A percentile compares a stretch with the other conserved stretches of the same genome.
These are phyloP conservation scores for Amblyraja radiata DNA, from an alignment of 2,797 vertebrate genomes.

Conservation along the genomic window DNA sequence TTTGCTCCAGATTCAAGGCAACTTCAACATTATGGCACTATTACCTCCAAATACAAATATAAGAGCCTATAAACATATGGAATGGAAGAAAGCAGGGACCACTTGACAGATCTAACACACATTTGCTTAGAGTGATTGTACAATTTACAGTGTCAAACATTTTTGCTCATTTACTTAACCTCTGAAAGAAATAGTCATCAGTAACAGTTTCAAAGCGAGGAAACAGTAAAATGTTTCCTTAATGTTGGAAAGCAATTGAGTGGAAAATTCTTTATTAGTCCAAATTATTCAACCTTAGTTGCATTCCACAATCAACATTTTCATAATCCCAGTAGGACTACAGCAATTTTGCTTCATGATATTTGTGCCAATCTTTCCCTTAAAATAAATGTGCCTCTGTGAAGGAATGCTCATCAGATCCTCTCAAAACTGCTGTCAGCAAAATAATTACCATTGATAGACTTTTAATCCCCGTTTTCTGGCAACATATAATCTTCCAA, in stretches of 20 bases:
- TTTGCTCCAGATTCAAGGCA: background rate
- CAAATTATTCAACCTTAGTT: constrained; percentile 28
- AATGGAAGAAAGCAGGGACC: background rate
- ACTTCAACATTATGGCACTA: background rate
- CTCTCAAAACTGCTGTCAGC: background rate
- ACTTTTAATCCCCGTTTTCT: background rate
- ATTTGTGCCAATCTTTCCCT: constrained; percentile 5
- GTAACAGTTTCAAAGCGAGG: constrained; percentile 4
- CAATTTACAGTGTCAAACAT: constrained; percentile 5
- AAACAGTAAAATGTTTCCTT: constrained; percentile 15
- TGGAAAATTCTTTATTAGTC: constrained; percentile 35
- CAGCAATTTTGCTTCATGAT: background rate
- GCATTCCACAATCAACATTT: constrained; percentile 35
- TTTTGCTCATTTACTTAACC: constrained; percentile 5
- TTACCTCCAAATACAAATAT: background rate
- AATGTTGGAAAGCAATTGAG: constrained; percentile 21
- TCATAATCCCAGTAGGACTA: constrained; percentile 6
- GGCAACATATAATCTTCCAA: too few relatives aligned
- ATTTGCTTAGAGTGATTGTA: background rate
- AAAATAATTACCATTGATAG: background rate
- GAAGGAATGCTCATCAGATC: constrained; percentile 6
- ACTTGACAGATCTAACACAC: background rate
- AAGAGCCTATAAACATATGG: background rate
- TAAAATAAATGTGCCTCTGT: background rate
- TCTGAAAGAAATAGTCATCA: constrained; percentile 32